Conservation (phyloP, 2,888 invertebrate species). For the Oligia strigilis region DNA sequence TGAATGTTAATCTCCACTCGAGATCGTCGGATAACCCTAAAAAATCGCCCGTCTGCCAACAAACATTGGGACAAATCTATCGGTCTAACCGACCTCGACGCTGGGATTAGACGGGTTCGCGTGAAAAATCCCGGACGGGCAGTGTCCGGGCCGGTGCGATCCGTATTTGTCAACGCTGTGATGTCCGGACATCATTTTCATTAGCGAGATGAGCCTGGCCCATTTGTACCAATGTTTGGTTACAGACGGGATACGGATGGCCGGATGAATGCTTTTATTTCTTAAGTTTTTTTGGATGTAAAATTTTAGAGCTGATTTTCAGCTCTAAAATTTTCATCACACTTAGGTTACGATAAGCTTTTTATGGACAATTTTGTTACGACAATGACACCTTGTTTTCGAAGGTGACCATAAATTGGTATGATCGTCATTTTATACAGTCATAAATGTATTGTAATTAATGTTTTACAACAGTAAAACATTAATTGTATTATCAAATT, state of each 20-base stretch:
- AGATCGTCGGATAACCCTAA: conserved; percentile 56
- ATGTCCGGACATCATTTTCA: conserved; percentile 83
- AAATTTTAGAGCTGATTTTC: conserved; percentile 32
- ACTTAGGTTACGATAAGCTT: not conserved
- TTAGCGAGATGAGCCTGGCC: conserved; percentile 76
- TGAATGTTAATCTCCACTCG: conserved; percentile 54
- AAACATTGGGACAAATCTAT: conserved; percentile 70
- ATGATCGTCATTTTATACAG: not conserved
- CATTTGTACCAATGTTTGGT: conserved; percentile 84
- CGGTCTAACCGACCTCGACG: conserved; percentile 67
- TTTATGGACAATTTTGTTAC: not conserved
- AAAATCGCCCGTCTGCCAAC: conserved; percentile 55
- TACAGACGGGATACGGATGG: conserved; percentile 68
- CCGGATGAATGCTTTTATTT: conserved; percentile 42
- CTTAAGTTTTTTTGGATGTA: conserved; percentile 49
- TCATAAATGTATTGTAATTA: too few relatives aligned
- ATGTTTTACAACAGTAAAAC: not conserved
- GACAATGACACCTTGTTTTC: not conserved
- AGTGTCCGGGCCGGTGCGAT: conserved; percentile 69
- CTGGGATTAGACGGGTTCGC: conserved; percentile 69
- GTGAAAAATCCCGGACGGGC: conserved; percentile 74
- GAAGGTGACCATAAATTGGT: not conserved
- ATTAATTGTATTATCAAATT: not conserved
- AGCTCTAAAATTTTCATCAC: too few relatives aligned
- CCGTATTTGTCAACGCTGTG: conserved; percentile 78